phyloP scores from a whole-genome alignment of 2,113 vertebrate genomes.

The Alligator sinensis region DNA sequence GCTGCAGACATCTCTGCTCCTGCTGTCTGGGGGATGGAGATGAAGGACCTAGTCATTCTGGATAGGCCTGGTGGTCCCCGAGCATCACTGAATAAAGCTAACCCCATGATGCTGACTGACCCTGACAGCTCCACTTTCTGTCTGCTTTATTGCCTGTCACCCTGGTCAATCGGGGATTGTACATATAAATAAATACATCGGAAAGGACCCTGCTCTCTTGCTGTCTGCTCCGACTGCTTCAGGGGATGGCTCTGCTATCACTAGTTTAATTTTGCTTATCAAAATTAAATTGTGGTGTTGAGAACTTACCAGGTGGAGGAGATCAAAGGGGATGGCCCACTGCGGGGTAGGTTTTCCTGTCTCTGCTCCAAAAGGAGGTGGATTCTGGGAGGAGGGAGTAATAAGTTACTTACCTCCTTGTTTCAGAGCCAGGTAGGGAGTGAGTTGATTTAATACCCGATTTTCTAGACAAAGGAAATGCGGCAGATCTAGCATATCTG shows the following conservation, averaged over 20 bases:
- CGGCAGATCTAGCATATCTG: too few species aligned
- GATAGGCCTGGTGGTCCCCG: neutral
- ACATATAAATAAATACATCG: neutral
- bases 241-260: neutral
- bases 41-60: neutral
- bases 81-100: neutral
- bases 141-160: neutral
- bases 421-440: neutral
- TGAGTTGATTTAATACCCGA: neutral
- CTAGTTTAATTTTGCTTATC: neutral
- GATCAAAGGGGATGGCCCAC: neutral
- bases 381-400: neutral
- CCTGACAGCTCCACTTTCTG: neutral
- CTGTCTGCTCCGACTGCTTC: neutral
- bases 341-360: neutral
- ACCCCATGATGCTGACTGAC: neutral
- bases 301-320: neutral
- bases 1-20: neutral
- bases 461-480: conserved; percentile 12
- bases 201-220: neutral
- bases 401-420: neutral
- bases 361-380: neutral
- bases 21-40: neutral
- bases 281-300: neutral
- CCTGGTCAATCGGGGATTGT: neutral